These are phyloP conservation scores for Icerya purchasi DNA, from an alignment of 2,888 invertebrate genomes.

Conservation along the genomic window DNA sequence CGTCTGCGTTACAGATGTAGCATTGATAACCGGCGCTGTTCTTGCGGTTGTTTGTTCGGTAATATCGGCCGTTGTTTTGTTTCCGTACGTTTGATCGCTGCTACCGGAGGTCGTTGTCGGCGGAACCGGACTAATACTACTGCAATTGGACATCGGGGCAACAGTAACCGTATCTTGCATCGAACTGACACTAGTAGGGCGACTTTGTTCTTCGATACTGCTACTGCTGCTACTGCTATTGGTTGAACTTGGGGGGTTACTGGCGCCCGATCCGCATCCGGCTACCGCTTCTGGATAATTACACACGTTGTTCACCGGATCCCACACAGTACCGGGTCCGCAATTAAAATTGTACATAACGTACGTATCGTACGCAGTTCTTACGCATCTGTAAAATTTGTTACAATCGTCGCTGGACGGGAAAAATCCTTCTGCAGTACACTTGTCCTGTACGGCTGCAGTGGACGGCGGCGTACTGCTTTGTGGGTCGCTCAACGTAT, in stretches of 20 bases:
- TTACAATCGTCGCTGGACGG: slow-evolving; percentile 36
- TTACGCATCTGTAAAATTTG: slow-evolving; percentile 43
- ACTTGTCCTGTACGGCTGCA: slow-evolving; percentile 20
- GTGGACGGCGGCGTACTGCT: slow-evolving; percentile 4
- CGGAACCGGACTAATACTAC: background rate
- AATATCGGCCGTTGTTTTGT: background rate
- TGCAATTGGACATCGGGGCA: background rate
- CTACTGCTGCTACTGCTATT: slow-evolving; percentile 3
- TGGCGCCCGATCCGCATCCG: slow-evolving; percentile 13
- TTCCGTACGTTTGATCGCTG: background rate
- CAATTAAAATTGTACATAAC: slow-evolving; percentile 37
- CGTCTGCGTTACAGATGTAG: background rate
- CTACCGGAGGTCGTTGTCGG: background rate
- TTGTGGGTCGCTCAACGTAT: background rate
- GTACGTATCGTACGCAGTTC: slow-evolving; percentile 29
- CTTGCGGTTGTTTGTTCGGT: background rate
- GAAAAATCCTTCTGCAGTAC: slow-evolving; percentile 38
- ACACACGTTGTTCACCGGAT: slow-evolving; percentile 37
- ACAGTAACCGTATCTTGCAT: background rate
- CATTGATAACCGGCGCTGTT: background rate
- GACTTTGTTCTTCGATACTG: background rate
- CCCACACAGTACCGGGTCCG: slow-evolving; percentile 46
- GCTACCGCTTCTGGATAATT: slow-evolving; percentile 34
- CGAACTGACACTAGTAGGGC: background rate
- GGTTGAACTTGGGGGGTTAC: background rate